Evolutionary conservation across 2,888 invertebrate species (phyloP), one percentile per base, ranked within the genome.

Genomic region (Ectobius pallidus): DNA sequence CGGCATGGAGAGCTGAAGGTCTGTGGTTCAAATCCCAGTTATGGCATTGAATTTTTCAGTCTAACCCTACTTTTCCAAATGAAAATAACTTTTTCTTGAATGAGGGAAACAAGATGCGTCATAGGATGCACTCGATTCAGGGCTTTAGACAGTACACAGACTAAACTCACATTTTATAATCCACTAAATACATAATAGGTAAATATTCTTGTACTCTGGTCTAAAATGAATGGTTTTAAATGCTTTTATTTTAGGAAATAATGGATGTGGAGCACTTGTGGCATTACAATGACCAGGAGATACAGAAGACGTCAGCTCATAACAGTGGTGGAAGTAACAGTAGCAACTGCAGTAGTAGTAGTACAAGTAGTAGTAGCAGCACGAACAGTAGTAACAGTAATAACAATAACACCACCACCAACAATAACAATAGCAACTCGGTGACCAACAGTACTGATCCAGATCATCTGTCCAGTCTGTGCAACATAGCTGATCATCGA

Each of bases 191-290:
- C n/a, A n/a, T n/a, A n/a, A n/a, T n/a, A n/a, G n/a, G n/a, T n/a
- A n/a, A n/a, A n/a, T n/a, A n/a, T n/a, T n/a, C n/a, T n/a, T n/a
- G n/a, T n/a, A n/a, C n/a, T n/a, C n/a, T n/a, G n/a, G n/a, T n/a
- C n/a, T n/a, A n/a, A n/a, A n/a, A n/a, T n/a, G n/a, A n/a, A n/a
- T n/a, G n/a, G n/a, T n/a, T n/a, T n/a, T n/a, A n/a, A n/a, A n/a
- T n/a, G n/a, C 18, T 49, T 39, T 25, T 18, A 62, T 75, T 77
- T 39, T 84, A 95, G 91, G 96, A 96, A 87, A 96, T 96, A 85
- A 95, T 96, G 93, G 95, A 96, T 81, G 96, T 96, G 81, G 96
- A 96, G 83, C 96, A 96, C 84, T 87, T 96, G 72, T 96, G 96
- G 96, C 95, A 96, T 82, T 95, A 94, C 85, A 95, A 93, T 81